phyloP scores from a whole-genome alignment of 1,140 invertebrate genomes.

The Caenorhabditis tropicalis region DNA sequence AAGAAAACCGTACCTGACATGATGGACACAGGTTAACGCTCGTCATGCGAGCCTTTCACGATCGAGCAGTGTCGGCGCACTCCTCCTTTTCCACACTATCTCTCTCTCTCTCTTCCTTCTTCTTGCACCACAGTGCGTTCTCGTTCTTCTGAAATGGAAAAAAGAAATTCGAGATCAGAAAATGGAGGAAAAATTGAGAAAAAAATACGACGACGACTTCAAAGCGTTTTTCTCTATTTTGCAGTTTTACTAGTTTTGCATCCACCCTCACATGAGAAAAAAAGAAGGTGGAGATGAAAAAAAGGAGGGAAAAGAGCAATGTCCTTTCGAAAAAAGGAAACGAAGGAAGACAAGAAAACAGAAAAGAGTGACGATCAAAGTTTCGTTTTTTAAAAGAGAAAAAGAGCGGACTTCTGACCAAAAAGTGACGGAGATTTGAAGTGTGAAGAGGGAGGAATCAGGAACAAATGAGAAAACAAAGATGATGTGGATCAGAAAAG shows the following conservation, averaged over 20 bases:
- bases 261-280: constrained; percentile 34
- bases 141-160: constrained; percentile 32
- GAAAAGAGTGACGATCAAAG: constrained; percentile 20
- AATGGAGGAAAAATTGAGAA: background rate
- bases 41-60: constrained; percentile 38
- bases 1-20: constrained; percentile 25
- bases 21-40: constrained; percentile 39
- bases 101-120: constrained; percentile 38
- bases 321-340: constrained; percentile 6
- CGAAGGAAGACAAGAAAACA: background rate
- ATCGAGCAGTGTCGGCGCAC: constrained; percentile 42
- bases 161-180: constrained; percentile 44
- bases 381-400: constrained; percentile 19
- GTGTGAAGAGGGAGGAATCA: background rate
- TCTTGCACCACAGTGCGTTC: constrained; percentile 38
- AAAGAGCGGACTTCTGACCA: background rate
- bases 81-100: constrained; percentile 35
- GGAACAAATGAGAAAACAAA: no score
- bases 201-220: background rate
- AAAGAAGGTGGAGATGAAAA: background rate
- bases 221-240: background rate
- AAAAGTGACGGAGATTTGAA: background rate
- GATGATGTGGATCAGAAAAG: no score
- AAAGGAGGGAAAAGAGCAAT: constrained; percentile 21
- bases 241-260: constrained; percentile 26